Conservation (phyloP, 2,888 invertebrate species). For the Scaptomyza flava region DNA sequence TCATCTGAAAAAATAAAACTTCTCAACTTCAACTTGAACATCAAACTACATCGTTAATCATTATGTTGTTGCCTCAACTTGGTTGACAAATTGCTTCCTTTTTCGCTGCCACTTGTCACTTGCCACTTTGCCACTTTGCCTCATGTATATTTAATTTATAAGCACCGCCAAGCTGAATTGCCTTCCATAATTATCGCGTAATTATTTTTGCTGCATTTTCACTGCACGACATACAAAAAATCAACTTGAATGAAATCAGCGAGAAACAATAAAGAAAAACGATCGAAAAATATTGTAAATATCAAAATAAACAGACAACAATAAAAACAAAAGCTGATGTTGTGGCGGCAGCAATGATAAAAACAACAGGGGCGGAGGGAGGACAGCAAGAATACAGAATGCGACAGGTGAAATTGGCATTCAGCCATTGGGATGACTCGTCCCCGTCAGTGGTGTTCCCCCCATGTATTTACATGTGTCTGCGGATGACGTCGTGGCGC, state of each 20-base stretch:
- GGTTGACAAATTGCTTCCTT: constrained; percentile 24
- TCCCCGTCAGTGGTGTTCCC: neutral
- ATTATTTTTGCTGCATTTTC: constrained; percentile 29
- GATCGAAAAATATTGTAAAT: constrained; percentile 58
- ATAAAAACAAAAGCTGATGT: constrained; percentile 32
- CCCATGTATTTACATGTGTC: constrained; percentile 70
- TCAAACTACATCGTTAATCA: constrained; percentile 4
- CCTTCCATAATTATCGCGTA: constrained; percentile 41
- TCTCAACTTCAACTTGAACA: neutral
- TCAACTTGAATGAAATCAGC: constrained; percentile 30
- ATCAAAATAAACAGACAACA: constrained; percentile 48
- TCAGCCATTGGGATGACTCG: constrained; percentile 51
- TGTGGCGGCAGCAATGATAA: constrained; percentile 38
- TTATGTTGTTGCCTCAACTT: neutral
- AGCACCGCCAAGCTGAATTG: constrained; percentile 21
- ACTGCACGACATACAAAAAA: constrained; percentile 15
- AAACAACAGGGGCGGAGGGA: constrained; percentile 9
- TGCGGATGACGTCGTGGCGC: constrained; percentile 62
- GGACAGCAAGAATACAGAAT: constrained; percentile 14
- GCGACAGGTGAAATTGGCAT: constrained; percentile 69
- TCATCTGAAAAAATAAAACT: neutral
- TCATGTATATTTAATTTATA: constrained; percentile 18
- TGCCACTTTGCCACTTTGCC: constrained; percentile 7
- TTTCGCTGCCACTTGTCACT: constrained; percentile 9
- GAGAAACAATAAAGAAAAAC: constrained; percentile 38